A percentile compares a stretch with the other conserved stretches of the same genome.
Conservation (phyloP, 2,888 invertebrate genomes). For the Acanthopleura granulata region DNA sequence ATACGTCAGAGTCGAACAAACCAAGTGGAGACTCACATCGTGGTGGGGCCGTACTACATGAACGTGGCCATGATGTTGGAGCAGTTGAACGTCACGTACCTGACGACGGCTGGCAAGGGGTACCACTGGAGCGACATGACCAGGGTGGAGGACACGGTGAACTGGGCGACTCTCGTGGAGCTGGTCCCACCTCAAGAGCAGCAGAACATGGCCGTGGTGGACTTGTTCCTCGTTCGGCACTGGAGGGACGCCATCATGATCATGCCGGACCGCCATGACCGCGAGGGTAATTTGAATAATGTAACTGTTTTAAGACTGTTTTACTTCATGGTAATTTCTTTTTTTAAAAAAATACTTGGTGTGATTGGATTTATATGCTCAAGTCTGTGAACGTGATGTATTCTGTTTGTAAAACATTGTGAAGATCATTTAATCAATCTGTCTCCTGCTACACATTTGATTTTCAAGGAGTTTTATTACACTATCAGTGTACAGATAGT, state of each 20-base stretch:
- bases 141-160: conserved; percentile 47
- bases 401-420: too few species aligned
- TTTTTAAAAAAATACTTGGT: too few species aligned
- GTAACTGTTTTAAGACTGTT: too few species aligned
- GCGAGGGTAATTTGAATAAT: conserved; percentile 42
- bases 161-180: conserved; percentile 49
- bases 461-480: too few species aligned
- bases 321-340: too few species aligned
- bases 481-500: too few species aligned
- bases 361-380: too few species aligned
- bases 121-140: conserved; percentile 58
- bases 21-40: background rate
- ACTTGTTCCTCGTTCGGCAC: conserved; percentile 43
- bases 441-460: too few species aligned
- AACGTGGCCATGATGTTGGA: conserved; percentile 59
- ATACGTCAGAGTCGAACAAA: background rate
- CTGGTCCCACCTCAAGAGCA: conserved; percentile 51
- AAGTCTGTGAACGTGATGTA: too few species aligned
- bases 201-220: conserved; percentile 56
- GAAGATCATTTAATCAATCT: too few species aligned
- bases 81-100: conserved; percentile 45
- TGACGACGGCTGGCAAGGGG: conserved; percentile 57
- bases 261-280: conserved; percentile 54
- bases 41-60: conserved; percentile 57
- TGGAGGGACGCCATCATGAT: conserved; percentile 55